Base-by-base conservation (phyloP, 2,113 vertebrate species). In the Sphyrna mokarran region DNA sequence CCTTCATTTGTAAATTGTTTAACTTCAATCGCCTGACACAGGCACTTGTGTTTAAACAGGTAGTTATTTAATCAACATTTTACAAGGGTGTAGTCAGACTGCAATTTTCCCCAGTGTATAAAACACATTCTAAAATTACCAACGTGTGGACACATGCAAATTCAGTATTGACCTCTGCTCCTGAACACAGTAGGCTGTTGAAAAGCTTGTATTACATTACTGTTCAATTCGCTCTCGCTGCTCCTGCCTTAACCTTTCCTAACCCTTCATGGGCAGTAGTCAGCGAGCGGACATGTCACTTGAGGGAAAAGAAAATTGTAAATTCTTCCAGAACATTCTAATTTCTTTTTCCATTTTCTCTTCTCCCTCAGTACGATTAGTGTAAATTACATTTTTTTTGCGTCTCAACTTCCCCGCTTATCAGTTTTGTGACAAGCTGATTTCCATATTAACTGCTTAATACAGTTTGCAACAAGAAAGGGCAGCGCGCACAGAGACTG, bases 331-430 rank as follows among this genome's bases (percentile, higher is more conserved):
- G 61, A 93, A 37, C 33, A 22, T 43, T 66, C 61, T 63, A 93
- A 93, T 93, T 63, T 66, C 66, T 68, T 93, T 93, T 93, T 33
- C 37, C 5, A 37, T 93, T 72, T 72, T 95, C 94, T 54, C 94
- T 97, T 97, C 96, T 96, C 96, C 96, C 97, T 96, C n/a, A 66
- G 95, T 96, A 97, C 70, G 97, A 97, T 97, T 97, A 96, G 96
- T 96, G 97, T 95, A 97, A 97, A 97, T 97, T 96, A 97, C 97
- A 68, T 68, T 68, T 76, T 76, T 97, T 66, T 66, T 96, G 96
- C 96, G 96, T 96, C 96, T 97, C 96, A 96, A 96, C 96, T 96
- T 96, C 96, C 96, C 96, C 95, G 95, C 97, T 97, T 97, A 97
- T 97, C 97, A 76, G 96, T 96, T 96, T 68, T 96, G 91, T 80